Conservation (phyloP, 2,113 vertebrate species). For the Echinops telfairi region DNA sequence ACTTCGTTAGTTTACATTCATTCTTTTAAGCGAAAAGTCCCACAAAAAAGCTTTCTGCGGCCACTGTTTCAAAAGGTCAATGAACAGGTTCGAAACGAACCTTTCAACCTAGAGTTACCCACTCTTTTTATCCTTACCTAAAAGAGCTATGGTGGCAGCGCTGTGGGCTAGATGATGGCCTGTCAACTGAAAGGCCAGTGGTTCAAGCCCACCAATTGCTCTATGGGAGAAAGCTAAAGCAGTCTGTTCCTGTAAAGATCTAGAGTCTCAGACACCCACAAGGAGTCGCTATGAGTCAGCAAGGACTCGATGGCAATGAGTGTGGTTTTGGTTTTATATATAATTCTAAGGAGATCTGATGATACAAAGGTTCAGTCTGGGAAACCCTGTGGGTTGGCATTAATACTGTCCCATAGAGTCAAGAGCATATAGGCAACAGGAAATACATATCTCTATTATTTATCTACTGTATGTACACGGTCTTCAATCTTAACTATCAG, state of each 20-base stretch:
- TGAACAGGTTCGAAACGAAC: background rate
- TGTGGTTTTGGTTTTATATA: too few relatives aligned
- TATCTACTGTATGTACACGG: too few relatives aligned
- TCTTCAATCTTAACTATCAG: too few relatives aligned
- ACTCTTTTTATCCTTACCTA: background rate
- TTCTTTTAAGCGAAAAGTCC: slow-evolving; percentile 57
- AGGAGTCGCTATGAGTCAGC: too few relatives aligned
- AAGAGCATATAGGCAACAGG: background rate
- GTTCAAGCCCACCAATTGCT: too few relatives aligned
- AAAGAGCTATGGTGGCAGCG: background rate
- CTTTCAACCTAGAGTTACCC: background rate
- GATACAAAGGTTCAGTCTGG: background rate
- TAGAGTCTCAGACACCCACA: too few relatives aligned
- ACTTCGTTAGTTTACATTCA: background rate
- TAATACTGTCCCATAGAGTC: background rate
- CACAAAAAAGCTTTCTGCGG: background rate
- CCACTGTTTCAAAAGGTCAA: slow-evolving; percentile 8
- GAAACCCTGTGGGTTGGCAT: background rate
- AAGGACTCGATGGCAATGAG: too few relatives aligned
- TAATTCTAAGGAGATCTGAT: too few relatives aligned
- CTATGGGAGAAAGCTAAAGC: too few relatives aligned
- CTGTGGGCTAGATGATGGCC: too few relatives aligned
- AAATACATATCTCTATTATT: background rate
- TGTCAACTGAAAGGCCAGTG: background rate
- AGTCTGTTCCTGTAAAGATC: too few relatives aligned